Evolutionary conservation across 2,797 vertebrate species (phyloP), one percentile per base, ranked within the genome.

Genomic region (Kryptolebias ocellatus): DNA sequence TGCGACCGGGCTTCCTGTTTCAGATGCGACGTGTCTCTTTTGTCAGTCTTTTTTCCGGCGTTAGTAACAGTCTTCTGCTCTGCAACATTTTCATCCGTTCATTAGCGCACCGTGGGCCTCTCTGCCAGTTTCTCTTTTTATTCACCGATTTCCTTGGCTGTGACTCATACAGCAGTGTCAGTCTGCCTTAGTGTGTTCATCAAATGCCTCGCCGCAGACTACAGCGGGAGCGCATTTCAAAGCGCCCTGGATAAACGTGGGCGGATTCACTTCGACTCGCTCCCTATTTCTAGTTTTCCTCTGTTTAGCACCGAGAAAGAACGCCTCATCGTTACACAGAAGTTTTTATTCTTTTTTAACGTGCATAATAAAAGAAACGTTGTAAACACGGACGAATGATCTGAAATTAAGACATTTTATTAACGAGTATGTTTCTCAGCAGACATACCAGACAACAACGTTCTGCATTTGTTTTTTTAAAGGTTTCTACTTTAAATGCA

Each of bases 81-180:
- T 17, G 17, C 60, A 42, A 46, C 58, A 28, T 47, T 54, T 24
- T 67, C 56, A 60, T 63, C 39, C 31, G 44, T 74, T 72, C 42
- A 65, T 78, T 66, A 46, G 62, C 5, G 45, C 69, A 62, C 70
- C 63, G 65, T 76, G 74, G 53, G 64, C 79, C 67, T 42, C 55
- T 63, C 67, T 53, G 60, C 45, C 60, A 39, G 53, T 60, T 70
- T 66, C 11, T 57, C 45, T 67, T 72, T 69, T 71, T 28, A 53
- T 76, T 70, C 72, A 49, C 60, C 0, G 28, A 72, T 77, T 81
- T 74, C 70, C 74, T 67, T 8, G 8, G 68, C 80, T 80, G 57
- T 89, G 87, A 89, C 79, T 90, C 88, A 87, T 80, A 46, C 61
- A 24, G 59, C 50, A 54, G 81, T 75, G 74, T 83, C 82, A 74